Evolutionary conservation across 2,888 invertebrate species (phyloP).

Genomic region (Drosophila macrospina): DNA sequence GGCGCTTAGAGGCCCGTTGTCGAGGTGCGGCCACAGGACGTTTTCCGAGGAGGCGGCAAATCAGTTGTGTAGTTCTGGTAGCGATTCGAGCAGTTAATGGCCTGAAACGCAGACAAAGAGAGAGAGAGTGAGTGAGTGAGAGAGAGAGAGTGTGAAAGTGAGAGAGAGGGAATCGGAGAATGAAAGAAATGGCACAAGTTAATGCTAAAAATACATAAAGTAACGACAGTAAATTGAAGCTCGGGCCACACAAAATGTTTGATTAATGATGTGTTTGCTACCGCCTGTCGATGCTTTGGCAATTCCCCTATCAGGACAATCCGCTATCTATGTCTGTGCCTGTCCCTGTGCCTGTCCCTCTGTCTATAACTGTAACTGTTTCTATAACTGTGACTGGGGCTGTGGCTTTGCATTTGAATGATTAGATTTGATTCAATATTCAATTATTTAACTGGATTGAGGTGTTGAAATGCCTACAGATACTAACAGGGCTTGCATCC

Average conservation of each 20-base stretch:
- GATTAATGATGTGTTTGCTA: constrained; percentile 75
- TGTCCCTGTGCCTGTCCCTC: too few relatives aligned
- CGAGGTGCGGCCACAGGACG: constrained; percentile 83
- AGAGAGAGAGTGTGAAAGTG: constrained; percentile 31
- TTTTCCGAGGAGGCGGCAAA: constrained; percentile 83
- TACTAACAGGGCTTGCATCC: constrained; percentile 22
- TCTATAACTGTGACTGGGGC: constrained; percentile 32
- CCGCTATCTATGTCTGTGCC: not conserved
- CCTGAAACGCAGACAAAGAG: constrained; percentile 72
- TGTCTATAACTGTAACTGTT: not conserved
- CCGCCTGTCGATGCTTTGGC: constrained; percentile 30
- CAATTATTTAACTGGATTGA: constrained; percentile 79
- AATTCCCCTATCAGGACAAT: constrained; percentile 48
- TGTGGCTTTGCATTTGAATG: constrained; percentile 76
- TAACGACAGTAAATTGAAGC: constrained; percentile 47
- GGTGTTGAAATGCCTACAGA: constrained; percentile 73
- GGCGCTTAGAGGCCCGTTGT: constrained; percentile 76
- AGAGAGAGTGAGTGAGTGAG: constrained; percentile 31
- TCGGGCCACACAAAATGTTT: constrained; percentile 61
- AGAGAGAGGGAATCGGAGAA: constrained; percentile 20
- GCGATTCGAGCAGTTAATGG: constrained; percentile 81
- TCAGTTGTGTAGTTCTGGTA: constrained; percentile 81
- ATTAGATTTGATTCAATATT: constrained; percentile 81
- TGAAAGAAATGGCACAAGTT: constrained; percentile 42
- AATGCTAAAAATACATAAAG: constrained; percentile 62